Percentiles rank a stretch among this genome's conserved stretches.
These are phyloP conservation scores for Sapayoa aenigma DNA, from an alignment of 2,113 vertebrate genomes.

Conservation along the genomic window DNA sequence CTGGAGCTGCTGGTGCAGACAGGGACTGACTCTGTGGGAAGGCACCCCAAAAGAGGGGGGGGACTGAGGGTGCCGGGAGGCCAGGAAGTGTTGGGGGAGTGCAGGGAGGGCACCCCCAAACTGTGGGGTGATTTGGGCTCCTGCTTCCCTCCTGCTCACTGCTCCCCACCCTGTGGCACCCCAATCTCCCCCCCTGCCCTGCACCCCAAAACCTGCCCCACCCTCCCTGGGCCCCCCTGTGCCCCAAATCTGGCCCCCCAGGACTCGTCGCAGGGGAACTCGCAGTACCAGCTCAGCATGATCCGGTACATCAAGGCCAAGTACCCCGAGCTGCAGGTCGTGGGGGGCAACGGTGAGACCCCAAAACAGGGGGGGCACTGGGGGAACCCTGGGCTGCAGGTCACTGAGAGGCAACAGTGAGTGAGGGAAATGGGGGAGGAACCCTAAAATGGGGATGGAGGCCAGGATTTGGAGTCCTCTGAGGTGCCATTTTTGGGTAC, in stretches of 20 bases:
- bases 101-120: not conserved
- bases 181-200: no score
- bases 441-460: not conserved
- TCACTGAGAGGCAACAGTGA: not conserved
- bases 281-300: not conserved
- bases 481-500: not conserved
- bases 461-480: not conserved
- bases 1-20: not conserved
- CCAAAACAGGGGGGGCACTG: not conserved
- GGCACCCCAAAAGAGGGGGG: no score
- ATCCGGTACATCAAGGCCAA: not conserved
- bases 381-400: not conserved
- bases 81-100: not conserved
- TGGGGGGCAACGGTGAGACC: not conserved
- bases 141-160: not conserved
- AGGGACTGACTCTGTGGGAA: no score
- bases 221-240: not conserved
- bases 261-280: not conserved
- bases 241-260: not conserved
- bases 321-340: not conserved
- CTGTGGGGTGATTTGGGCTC: not conserved
- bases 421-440: not conserved
- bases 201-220: not conserved
- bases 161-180: not conserved
- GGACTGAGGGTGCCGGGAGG: no score